Base-by-base conservation (phyloP, 2,797 vertebrate species). In the Scyliorhinus canicula region DNA sequence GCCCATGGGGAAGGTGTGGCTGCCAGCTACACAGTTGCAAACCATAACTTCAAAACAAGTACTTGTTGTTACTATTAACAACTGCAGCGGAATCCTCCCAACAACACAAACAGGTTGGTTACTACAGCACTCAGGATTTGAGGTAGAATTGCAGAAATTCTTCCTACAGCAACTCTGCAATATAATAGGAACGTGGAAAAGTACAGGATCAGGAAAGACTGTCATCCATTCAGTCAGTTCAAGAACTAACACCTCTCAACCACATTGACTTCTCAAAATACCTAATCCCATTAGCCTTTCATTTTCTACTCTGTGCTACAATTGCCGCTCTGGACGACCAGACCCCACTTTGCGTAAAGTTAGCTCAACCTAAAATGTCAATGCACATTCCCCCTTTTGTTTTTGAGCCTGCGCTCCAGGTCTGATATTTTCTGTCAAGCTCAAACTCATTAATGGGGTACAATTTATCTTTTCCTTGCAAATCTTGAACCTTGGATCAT, bases 11-110 rank as follows among this genome's bases (percentile, higher is more conserved):
- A 91, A 91, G 88, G 88, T 91, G 88, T 65, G 88, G 8, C 60
- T 91, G 35, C 57, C 57, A 65, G 60, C 88, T 65, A 40, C 60
- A 91, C 40, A 65, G 60, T 65, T 91, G 88, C 88, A 91, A 91
- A 91, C 24, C 88, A 91, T 65, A 65, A 65, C 60, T 44, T 65
- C 60, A 65, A 91, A 91, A 91, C 88, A 91, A 91, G 88, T 11
- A 14, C n/a, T 63, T 65, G 88, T 63, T 65, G 57, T 91, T 91
- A 65, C 57, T 65, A 57, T 65, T 91, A 91, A 88, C 52, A 88
- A 65, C 88, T 65, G 40, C n/a, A 9, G n/a, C 28, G 21, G n/a
- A 44, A 91, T 91, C 60, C 88, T 65, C 88, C 88, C 88, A 91
- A 44, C 88, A 91, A 82, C 60, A 65, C 44, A 44, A 91, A 65